phyloP scores from a whole-genome alignment of 2,797 vertebrate species.

The Gephyroberyx darwinii region DNA sequence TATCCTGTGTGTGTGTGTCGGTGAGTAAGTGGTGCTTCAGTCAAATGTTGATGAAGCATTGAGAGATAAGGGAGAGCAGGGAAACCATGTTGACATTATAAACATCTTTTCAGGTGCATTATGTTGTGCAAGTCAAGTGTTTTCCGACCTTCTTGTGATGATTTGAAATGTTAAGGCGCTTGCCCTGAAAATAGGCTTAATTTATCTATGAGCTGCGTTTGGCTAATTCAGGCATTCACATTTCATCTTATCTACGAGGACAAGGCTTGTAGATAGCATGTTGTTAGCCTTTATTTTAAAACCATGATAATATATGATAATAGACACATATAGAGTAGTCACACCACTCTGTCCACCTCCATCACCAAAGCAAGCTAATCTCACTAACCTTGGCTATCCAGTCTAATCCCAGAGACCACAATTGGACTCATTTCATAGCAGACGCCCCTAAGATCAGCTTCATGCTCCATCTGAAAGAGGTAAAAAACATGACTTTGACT shows the following conservation, averaged over 20 bases:
- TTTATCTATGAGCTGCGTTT: not conserved
- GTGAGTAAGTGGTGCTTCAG: not conserved
- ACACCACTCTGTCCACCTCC: not conserved
- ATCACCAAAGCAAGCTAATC: not conserved
- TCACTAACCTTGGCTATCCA: not conserved
- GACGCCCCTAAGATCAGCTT: slow-evolving; percentile 14
- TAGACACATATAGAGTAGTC: not conserved
- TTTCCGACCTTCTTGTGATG: slow-evolving; percentile 20
- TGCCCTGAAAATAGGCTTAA: not conserved
- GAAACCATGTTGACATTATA: slow-evolving; percentile 52
- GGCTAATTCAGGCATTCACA: not conserved
- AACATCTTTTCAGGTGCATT: slow-evolving; percentile 45
- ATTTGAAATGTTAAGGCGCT: slow-evolving; percentile 5
- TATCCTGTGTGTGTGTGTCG: not conserved
- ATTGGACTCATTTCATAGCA: slow-evolving; percentile 1
- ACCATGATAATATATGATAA: not conserved
- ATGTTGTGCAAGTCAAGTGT: slow-evolving; percentile 8
- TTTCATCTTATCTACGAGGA: not conserved
- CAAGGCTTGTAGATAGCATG: not conserved
- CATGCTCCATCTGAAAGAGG: slow-evolving; percentile 19
- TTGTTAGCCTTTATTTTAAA: slow-evolving; percentile 5
- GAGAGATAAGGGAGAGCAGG: slow-evolving; percentile 26
- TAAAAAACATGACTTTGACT: slow-evolving; percentile 30
- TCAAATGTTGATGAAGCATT: slow-evolving; percentile 34
- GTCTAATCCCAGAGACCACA: not conserved